These are phyloP conservation scores for Camelus dromedarius DNA, from an alignment of 2,113 vertebrate genomes.

Conservation along the genomic window DNA sequence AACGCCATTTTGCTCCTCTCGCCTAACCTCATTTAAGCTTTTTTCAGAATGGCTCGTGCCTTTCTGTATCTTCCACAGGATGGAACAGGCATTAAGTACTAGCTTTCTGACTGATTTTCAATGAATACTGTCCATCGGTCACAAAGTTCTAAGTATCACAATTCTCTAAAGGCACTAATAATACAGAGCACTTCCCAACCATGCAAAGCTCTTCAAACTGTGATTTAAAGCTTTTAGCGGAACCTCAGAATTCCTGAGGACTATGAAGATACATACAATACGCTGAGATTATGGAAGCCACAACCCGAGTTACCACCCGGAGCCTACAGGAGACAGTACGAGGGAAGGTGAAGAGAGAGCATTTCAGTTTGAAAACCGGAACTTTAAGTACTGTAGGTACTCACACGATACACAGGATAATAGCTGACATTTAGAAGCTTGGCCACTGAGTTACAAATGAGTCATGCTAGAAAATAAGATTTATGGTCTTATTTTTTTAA, in stretches of 20 bases:
- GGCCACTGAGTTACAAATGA: not conserved
- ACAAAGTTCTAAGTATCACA: not conserved
- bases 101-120: not conserved
- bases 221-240: not conserved
- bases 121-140: not conserved
- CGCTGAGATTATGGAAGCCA: not conserved
- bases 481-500: constrained; percentile 31
- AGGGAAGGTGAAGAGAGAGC: not conserved
- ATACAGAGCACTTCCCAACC: not conserved
- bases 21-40: not conserved
- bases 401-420: not conserved
- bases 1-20: not conserved
- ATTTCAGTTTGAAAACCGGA: not conserved
- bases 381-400: not conserved
- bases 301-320: not conserved
- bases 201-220: not conserved
- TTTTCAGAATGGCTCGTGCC: not conserved
- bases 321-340: not conserved
- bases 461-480: not conserved
- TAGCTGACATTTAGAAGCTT: not conserved
- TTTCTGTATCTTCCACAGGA: not conserved
- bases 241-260: not conserved
- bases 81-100: not conserved
- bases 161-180: not conserved
- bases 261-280: not conserved